Percentiles rank a stretch among this genome's conserved stretches.
phyloP scores from a whole-genome alignment of 2,797 vertebrate genomes.

The Geotrypetes seraphini region DNA sequence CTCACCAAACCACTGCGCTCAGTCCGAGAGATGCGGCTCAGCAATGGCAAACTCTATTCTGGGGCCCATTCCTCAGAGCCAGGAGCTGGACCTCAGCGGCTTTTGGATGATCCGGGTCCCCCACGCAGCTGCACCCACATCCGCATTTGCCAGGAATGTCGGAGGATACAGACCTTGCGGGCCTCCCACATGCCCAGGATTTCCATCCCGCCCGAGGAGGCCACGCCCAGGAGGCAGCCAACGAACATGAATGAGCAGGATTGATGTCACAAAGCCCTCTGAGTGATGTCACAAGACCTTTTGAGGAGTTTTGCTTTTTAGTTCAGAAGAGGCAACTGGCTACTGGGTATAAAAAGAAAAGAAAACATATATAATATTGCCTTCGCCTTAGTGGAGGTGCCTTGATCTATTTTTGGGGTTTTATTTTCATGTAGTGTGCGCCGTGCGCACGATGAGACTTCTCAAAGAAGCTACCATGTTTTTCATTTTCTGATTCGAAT shows the following conservation, averaged over 20 bases:
- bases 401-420: too few species aligned
- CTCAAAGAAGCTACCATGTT: too few species aligned
- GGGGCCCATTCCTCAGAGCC: slow-evolving; percentile 42
- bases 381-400: too few species aligned
- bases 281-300: slow-evolving; percentile 40
- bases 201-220: slow-evolving; percentile 9
- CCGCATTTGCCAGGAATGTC: slow-evolving; percentile 82
- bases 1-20: slow-evolving; percentile 59
- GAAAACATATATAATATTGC: too few species aligned
- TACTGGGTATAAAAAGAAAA: too few species aligned
- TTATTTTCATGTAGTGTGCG: slow-evolving; percentile 27
- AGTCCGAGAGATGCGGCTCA: slow-evolving; percentile 75
- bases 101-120: slow-evolving; percentile 44
- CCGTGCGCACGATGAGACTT: slow-evolving; percentile 8
- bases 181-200: slow-evolving; percentile 23
- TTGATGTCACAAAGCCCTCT: slow-evolving; percentile 31
- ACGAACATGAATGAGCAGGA: slow-evolving; percentile 51
- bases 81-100: slow-evolving; percentile 52
- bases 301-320: too few species aligned
- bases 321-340: too few species aligned
- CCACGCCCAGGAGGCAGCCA: slow-evolving; percentile 18
- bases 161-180: slow-evolving; percentile 72
- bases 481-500: too few species aligned
- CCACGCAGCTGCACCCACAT: slow-evolving; percentile 68
- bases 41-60: slow-evolving; percentile 80